Percentiles rank a stretch among this genome's conserved stretches.
Evolutionary conservation across 2,888 invertebrate species (phyloP).

Genomic region (Eurytoma californica): DNA sequence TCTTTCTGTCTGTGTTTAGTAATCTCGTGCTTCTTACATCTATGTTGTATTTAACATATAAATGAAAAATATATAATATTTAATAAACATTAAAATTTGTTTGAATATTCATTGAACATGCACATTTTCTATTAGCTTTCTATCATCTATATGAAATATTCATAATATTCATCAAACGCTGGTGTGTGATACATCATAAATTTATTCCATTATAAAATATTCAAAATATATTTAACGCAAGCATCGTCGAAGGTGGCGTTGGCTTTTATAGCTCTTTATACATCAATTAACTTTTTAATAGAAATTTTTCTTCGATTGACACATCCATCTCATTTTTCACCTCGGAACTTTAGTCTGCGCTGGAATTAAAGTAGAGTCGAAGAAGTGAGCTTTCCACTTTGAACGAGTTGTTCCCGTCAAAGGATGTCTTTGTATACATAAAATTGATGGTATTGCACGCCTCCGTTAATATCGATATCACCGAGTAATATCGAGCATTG

Average conservation of each 20-base stretch:
- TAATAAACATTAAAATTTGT: conserved; percentile 1
- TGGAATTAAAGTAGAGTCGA: not conserved
- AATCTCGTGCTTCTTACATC: conserved; percentile 6
- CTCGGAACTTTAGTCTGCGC: not conserved
- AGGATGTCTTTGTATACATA: not conserved
- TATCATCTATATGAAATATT: conserved; percentile 10
- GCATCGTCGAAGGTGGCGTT: not conserved
- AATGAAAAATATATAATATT: not conserved
- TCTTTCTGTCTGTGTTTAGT: not conserved
- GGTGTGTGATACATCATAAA: not conserved
- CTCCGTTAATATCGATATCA: no score
- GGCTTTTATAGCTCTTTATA: not conserved
- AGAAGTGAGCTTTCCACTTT: no score
- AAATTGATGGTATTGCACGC: no score
- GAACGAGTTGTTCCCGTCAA: not conserved
- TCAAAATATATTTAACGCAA: not conserved
- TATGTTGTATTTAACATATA: not conserved
- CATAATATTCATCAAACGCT: not conserved
- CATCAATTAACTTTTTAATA: not conserved
- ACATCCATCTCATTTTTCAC: not conserved
- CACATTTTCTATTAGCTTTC: conserved; percentile 20
- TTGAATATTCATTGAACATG: conserved; percentile 17
- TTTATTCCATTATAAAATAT: conserved; percentile 2
- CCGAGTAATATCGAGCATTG: no score
- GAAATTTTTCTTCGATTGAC: not conserved